Evolutionary conservation across 1,140 invertebrate genomes (phyloP).

Genomic region (Zaprionus kolodkinae): DNA sequence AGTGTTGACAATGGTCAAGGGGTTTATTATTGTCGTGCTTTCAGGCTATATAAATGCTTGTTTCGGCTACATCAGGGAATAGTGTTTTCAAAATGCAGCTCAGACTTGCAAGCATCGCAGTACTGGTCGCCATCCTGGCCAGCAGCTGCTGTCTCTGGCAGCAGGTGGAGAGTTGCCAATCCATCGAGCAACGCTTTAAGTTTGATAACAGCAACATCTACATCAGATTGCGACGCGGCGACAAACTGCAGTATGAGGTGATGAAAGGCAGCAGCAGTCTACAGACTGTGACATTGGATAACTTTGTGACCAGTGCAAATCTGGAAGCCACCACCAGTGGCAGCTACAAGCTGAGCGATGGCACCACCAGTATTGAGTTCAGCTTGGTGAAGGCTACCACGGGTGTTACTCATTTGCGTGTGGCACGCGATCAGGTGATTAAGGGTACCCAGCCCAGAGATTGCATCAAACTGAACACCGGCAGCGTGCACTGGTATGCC

Average conservation of each 20-base stretch:
- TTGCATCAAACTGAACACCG: conserved; percentile 63
- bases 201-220: conserved; percentile 74
- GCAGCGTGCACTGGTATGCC: conserved; percentile 86
- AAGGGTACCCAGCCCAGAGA: conserved; percentile 66
- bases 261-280: conserved; percentile 66
- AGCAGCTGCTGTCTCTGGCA: conserved; percentile 38
- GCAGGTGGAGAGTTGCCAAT: conserved; percentile 32
- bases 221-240: conserved; percentile 58
- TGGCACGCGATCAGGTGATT: conserved; percentile 63
- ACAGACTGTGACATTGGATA: conserved; percentile 73
- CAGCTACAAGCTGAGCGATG: conserved; percentile 55
- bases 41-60: conserved; percentile 17
- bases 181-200: conserved; percentile 69
- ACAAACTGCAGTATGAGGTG: conserved; percentile 70
- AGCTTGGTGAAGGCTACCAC: conserved; percentile 47
- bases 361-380: conserved; percentile 60
- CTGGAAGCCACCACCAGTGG: conserved; percentile 52
- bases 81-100: conserved; percentile 42
- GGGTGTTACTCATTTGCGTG: conserved; percentile 65
- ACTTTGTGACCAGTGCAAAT: conserved; percentile 61
- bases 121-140: conserved; percentile 28
- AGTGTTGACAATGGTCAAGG: conserved; percentile 51
- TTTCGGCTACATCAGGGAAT: not conserved
- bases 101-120: conserved; percentile 1
- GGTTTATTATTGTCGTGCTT: conserved; percentile 54